These are phyloP conservation scores for Drosophila ambigua DNA, from an alignment of 1,140 invertebrate genomes.

Conservation along the genomic window DNA sequence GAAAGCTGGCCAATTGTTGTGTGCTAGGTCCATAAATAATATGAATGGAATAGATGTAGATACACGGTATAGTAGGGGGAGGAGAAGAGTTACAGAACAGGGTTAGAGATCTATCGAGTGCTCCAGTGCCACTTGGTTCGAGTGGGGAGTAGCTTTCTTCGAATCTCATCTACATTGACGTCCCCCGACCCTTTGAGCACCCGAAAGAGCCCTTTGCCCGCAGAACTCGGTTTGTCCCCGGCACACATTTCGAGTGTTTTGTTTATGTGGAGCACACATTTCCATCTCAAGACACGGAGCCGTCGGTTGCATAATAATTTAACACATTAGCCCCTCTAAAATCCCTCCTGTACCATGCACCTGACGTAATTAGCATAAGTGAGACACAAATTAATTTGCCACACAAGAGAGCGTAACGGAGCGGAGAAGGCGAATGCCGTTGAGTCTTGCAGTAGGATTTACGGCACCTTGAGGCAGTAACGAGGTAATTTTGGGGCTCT, in stretches of 20 bases:
- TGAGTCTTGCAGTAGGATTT: slow-evolving; percentile 28
- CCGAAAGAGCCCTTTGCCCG: slow-evolving; percentile 12
- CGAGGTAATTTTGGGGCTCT: slow-evolving; percentile 43
- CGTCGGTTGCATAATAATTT: slow-evolving; percentile 80
- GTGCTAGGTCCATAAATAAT: slow-evolving; percentile 72
- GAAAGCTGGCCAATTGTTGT: slow-evolving; percentile 71
- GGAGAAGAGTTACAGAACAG: neutral
- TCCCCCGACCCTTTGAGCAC: neutral
- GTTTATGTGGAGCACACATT: slow-evolving; percentile 58
- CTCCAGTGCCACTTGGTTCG: slow-evolving; percentile 27
- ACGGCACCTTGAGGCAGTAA: slow-evolving; percentile 46
- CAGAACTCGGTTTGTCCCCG: slow-evolving; percentile 62
- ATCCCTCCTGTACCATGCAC: slow-evolving; percentile 16
- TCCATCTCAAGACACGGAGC: slow-evolving; percentile 49
- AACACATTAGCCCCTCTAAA: slow-evolving; percentile 60
- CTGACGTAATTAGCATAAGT: slow-evolving; percentile 72
- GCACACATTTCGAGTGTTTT: slow-evolving; percentile 74
- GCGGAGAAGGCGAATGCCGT: slow-evolving; percentile 10
- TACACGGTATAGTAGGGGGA: slow-evolving; percentile 12
- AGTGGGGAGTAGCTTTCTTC: slow-evolving; percentile 10
- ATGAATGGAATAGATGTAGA: slow-evolving; percentile 44
- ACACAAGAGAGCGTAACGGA: slow-evolving; percentile 1
- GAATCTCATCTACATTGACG: slow-evolving; percentile 39
- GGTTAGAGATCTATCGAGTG: no score
- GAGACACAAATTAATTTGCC: slow-evolving; percentile 57